Evolutionary conservation across 2,888 invertebrate species (phyloP), one percentile per base, ranked within the genome.

Genomic region (Caradrina kadenii): DNA sequence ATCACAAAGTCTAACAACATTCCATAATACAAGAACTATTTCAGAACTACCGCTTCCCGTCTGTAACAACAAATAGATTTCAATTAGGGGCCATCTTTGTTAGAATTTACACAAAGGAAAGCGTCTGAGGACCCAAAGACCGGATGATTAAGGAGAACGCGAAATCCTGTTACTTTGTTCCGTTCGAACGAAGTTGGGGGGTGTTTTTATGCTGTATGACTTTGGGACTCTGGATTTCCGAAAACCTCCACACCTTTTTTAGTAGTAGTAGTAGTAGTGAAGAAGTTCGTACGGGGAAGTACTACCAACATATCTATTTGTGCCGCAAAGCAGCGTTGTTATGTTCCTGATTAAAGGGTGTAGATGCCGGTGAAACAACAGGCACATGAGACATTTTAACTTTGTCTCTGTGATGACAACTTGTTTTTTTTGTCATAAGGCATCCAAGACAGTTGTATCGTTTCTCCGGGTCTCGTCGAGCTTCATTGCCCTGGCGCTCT

Each of bases 21-120:
- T 15, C 19, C 19, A 65, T 11, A 69, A 63, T 69, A 73, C 69
- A 66, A 66, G 60, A 52, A 54, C 65, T 22, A 73, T 69, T 76
- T 45, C 64, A 63, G 45, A 45, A 54, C 60, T 54, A 77, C 61
- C 56, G 58, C 72, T 69, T 70, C 50, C 31, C 62, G 26, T 52
- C 63, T 64, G 63, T 42, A 64, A 69, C 67, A 73, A 72, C 75
- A 83, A 83, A 82, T 83, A 83, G 73, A 82, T 83, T 83, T 79
- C 84, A 83, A 83, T 83, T 83, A 83, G 75, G 73, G 61, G 48
- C 22, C 77, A 83, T 83, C 79, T 83, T 83, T 82, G 83, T 83
- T 72, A 75, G 75, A 81, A 82, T 83, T 80, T 76, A 78, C 80
- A 82, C 83, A 83, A 83, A 80, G 84, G 80, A 69, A 63, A 61